Evolutionary conservation across 2,888 invertebrate species (phyloP).

Genomic region (Ctena decussata): DNA sequence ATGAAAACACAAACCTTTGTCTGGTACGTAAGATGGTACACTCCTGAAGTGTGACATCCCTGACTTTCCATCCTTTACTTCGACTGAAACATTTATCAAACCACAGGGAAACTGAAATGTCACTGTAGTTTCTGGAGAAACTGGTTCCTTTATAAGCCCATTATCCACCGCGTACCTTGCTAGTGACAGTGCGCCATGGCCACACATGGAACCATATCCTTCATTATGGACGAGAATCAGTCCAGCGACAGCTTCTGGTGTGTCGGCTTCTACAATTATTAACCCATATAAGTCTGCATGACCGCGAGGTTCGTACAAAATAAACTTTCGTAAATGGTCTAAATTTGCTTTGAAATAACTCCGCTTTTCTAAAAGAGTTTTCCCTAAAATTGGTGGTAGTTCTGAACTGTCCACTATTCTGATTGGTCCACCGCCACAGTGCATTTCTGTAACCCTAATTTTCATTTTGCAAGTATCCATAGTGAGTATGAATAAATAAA

Average conservation of each 20-base stretch:
- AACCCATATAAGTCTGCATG: constrained; percentile 87
- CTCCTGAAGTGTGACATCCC: constrained; percentile 3
- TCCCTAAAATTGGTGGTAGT: constrained; percentile 78
- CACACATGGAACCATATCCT: constrained; percentile 20
- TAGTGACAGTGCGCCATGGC: constrained; percentile 11
- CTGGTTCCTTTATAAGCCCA: constrained; percentile 2
- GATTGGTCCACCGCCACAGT: constrained; percentile 86
- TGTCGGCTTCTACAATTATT: constrained; percentile 80
- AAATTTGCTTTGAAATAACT: constrained; percentile 70
- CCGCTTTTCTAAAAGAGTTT: constrained; percentile 84
- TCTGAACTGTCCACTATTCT: constrained; percentile 83
- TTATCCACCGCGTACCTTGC: neutral
- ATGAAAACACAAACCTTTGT: neutral
- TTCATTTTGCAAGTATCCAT: neutral
- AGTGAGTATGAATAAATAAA: no score
- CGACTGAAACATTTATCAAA: neutral
- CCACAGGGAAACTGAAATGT: constrained; percentile 12
- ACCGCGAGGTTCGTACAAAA: constrained; percentile 86
- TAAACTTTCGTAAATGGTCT: constrained; percentile 79
- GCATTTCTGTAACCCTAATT: constrained; percentile 82
- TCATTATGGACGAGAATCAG: constrained; percentile 13
- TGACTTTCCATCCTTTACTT: neutral
- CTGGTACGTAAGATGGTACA: constrained; percentile 7
- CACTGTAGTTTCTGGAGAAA: neutral
- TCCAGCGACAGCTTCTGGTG: constrained; percentile 80